Percentiles rank a stretch among this genome's conserved stretches.
phyloP scores from a whole-genome alignment of 1,140 invertebrate species.

The Papilio helenus region DNA sequence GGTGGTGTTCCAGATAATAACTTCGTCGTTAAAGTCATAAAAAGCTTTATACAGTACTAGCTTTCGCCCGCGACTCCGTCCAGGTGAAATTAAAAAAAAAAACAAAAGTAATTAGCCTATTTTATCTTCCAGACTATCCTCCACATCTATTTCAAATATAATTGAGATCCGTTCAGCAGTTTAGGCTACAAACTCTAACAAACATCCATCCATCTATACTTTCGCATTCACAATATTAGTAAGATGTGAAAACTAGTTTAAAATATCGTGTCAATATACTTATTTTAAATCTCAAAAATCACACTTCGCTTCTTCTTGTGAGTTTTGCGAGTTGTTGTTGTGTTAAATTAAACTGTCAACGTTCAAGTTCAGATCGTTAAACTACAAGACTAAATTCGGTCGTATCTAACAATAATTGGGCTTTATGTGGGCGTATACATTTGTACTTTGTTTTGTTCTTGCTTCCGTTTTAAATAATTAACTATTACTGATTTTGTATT shows the following conservation, averaged over 20 bases:
- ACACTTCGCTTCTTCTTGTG: background rate
- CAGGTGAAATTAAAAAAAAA: too few species aligned
- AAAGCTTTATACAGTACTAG: background rate
- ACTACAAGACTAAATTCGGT: conserved; percentile 52
- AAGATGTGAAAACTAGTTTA: too few species aligned
- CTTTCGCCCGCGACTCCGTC: too few species aligned
- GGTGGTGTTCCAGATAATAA: conserved; percentile 28
- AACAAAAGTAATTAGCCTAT: too few species aligned
- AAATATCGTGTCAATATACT: too few species aligned
- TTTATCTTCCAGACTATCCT: too few species aligned
- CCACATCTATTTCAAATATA: too few species aligned
- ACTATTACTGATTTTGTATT: conserved; percentile 3
- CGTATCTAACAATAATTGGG: conserved; percentile 60
- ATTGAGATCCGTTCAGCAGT: too few species aligned
- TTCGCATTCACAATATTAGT: too few species aligned
- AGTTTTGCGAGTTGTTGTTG: conserved; percentile 43
- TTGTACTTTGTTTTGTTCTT: background rate
- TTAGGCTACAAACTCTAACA: too few species aligned
- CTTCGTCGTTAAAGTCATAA: background rate
- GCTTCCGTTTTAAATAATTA: background rate
- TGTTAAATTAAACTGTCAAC: conserved; percentile 59
- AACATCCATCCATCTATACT: too few species aligned
- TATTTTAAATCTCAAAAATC: too few species aligned
- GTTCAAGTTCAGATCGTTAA: conserved; percentile 66
- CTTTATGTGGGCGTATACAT: conserved; percentile 58